phyloP scores from a whole-genome alignment of 2,888 invertebrate genomes.

The Tiliacea aurago region DNA sequence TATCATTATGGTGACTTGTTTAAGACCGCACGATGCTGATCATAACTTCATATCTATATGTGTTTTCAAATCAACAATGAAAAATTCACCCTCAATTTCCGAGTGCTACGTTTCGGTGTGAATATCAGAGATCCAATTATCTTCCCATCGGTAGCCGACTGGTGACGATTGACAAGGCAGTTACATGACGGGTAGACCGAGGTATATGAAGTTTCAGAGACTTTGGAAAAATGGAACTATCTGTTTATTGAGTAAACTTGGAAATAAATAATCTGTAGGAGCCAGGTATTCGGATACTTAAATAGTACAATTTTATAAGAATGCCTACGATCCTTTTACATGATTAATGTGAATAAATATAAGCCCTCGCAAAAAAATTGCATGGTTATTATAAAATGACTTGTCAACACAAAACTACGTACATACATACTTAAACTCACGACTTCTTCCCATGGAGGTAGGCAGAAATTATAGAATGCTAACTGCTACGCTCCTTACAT shows the following conservation, averaged over 20 bases:
- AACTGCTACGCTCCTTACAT: no score
- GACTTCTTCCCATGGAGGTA: no score
- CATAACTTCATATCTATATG: neutral
- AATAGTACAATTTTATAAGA: neutral
- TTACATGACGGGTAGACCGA: slow-evolving; percentile 14
- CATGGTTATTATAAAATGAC: neutral
- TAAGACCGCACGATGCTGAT: neutral
- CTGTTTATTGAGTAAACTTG: neutral
- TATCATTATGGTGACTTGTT: neutral
- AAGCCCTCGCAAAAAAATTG: no score
- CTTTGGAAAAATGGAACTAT: neutral
- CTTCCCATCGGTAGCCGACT: slow-evolving; percentile 7
- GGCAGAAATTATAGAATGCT: no score
- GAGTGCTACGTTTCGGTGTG: slow-evolving; percentile 6
- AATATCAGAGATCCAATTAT: slow-evolving; percentile 45
- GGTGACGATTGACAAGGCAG: slow-evolving; percentile 42
- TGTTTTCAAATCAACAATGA: neutral
- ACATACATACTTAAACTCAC: no score
- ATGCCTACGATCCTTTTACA: neutral
- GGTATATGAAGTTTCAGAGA: slow-evolving; percentile 1
- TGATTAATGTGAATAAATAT: neutral
- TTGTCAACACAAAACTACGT: neutral
- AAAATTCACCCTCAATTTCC: slow-evolving; percentile 1
- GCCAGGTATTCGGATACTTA: no score
- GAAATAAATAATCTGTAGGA: neutral